Conservation (phyloP, 2,888 invertebrate species). For the Desoria tigrina region DNA sequence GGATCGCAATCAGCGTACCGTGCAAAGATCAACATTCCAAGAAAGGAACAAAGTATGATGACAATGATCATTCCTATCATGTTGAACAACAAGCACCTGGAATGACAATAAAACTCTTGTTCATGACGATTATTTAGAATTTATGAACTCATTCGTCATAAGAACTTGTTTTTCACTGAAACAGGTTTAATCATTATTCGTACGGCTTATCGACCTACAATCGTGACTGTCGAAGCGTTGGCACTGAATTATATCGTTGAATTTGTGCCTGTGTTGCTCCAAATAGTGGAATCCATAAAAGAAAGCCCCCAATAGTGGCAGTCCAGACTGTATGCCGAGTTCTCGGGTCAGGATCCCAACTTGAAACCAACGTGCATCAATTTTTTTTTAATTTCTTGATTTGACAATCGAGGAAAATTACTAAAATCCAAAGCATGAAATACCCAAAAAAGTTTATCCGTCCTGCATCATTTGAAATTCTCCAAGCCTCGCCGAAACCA, state of each 20-base stretch:
- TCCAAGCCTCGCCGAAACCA: slow-evolving; percentile 37
- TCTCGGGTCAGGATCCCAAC: slow-evolving; percentile 38
- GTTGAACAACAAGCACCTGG: slow-evolving; percentile 42
- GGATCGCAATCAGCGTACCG: slow-evolving; percentile 41
- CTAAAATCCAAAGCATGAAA: slow-evolving; percentile 1
- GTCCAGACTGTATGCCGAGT: slow-evolving; percentile 48
- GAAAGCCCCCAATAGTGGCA: slow-evolving; percentile 37
- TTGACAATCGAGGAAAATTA: slow-evolving; percentile 6
- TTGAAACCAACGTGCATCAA: background rate
- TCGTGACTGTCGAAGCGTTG: slow-evolving; percentile 37
- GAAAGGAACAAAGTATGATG: slow-evolving; percentile 36
- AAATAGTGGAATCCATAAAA: slow-evolving; percentile 46
- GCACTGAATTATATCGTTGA: slow-evolving; percentile 47
- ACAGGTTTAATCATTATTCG: slow-evolving; percentile 10
- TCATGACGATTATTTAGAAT: too few species aligned
- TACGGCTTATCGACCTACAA: slow-evolving; percentile 26
- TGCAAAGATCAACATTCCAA: slow-evolving; percentile 40
- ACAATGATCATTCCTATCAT: slow-evolving; percentile 46
- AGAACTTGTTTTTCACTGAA: too few species aligned
- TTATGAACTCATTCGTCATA: background rate
- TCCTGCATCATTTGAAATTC: slow-evolving; percentile 24
- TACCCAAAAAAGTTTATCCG: slow-evolving; percentile 36
- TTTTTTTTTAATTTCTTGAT: too few species aligned
- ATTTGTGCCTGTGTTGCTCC: slow-evolving; percentile 47
- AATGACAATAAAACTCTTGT: slow-evolving; percentile 2